Percentiles rank a stretch among this genome's conserved stretches.
Evolutionary conservation across 2,888 invertebrate genomes (phyloP).

Genomic region (Zele albiditarsus): DNA sequence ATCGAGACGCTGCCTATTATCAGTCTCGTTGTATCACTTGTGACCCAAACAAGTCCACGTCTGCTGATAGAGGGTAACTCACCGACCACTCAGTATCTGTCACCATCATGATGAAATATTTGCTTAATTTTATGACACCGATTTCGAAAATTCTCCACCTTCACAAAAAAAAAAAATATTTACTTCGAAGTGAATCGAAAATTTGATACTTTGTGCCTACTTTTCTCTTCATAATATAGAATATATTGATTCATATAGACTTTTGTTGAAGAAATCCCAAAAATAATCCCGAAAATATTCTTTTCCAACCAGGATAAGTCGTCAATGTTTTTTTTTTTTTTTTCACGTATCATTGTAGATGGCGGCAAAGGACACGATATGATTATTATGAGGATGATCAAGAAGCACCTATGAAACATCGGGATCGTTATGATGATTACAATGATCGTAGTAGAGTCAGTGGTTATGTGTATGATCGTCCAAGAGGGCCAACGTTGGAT

Average conservation of each 20-base stretch:
- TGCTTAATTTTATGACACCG: too few species aligned
- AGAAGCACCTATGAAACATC: slow-evolving; percentile 57
- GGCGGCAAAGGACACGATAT: slow-evolving; percentile 58
- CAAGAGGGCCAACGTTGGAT: slow-evolving; percentile 24
- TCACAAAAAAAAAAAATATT: too few species aligned
- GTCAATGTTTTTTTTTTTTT: slow-evolving; percentile 11
- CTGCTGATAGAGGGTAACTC: slow-evolving; percentile 51
- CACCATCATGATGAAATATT: too few species aligned
- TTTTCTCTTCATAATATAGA: too few species aligned
- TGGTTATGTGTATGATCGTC: slow-evolving; percentile 55
- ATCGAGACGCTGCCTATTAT: slow-evolving; percentile 64
- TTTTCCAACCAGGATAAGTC: background rate
- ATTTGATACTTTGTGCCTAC: too few species aligned
- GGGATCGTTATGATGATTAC: slow-evolving; percentile 60
- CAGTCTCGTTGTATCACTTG: slow-evolving; percentile 68
- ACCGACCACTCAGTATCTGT: background rate
- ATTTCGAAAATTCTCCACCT: too few species aligned
- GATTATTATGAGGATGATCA: slow-evolving; percentile 59
- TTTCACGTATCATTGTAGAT: slow-evolving; percentile 47
- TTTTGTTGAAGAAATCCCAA: too few species aligned
- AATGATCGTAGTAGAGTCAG: slow-evolving; percentile 49
- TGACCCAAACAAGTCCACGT: slow-evolving; percentile 61
- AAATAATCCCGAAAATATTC: too few species aligned
- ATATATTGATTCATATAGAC: too few species aligned
- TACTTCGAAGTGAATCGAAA: too few species aligned